Evolutionary conservation across 2,113 vertebrate genomes (phyloP).

Genomic region (Erythrocercus mccallii): DNA sequence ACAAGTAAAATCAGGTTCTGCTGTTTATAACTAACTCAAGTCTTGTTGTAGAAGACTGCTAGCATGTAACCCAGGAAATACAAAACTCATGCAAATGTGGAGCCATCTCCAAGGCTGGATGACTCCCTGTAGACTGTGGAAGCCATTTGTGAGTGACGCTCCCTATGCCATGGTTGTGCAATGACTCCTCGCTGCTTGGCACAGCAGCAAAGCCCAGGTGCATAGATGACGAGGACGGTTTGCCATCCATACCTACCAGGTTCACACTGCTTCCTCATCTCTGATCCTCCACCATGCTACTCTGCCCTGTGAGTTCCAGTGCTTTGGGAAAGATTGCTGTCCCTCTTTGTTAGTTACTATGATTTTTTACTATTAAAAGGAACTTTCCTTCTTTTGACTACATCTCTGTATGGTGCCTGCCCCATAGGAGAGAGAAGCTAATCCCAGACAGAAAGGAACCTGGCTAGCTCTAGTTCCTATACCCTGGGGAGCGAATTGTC

Average conservation of each 20-base stretch:
- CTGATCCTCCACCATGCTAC: not conserved
- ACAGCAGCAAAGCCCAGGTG: not conserved
- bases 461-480: not conserved
- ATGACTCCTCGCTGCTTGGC: not conserved
- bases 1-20: conserved; percentile 16
- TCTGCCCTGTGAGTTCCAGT: not conserved
- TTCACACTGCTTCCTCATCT: not conserved
- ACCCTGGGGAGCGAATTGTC: not conserved
- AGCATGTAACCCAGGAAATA: not conserved
- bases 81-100: not conserved
- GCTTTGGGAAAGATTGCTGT: not conserved
- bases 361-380: not conserved
- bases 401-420: not conserved
- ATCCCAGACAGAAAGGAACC: not conserved
- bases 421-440: not conserved
- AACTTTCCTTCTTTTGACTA: not conserved
- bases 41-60: not conserved
- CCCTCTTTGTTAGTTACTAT: not conserved
- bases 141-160: not conserved
- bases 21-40: not conserved
- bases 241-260: not conserved
- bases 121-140: not conserved
- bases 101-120: not conserved
- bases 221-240: not conserved
- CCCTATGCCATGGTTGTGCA: not conserved